phyloP scores from a whole-genome alignment of 1,140 invertebrate genomes.

The Pseudomyrmex dendroicus region DNA sequence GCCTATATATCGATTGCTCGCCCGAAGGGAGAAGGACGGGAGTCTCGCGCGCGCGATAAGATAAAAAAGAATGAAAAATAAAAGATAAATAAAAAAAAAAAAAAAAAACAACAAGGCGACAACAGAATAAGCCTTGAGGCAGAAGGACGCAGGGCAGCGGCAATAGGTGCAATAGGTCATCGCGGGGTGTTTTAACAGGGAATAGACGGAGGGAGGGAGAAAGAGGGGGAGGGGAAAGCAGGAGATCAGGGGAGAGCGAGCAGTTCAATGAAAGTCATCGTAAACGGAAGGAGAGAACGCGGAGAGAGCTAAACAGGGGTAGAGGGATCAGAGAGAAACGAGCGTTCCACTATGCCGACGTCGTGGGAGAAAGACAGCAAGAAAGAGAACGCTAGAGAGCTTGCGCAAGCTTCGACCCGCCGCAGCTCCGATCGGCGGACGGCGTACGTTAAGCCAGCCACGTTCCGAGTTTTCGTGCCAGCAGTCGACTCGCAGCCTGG shows the following conservation, averaged over 20 bases:
- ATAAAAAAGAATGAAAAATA: slow-evolving; percentile 3
- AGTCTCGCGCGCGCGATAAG: neutral
- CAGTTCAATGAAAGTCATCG: slow-evolving; percentile 60
- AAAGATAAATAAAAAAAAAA: neutral
- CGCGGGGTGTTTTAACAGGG: slow-evolving; percentile 1
- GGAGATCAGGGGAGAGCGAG: slow-evolving; percentile 27
- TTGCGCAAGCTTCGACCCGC: slow-evolving; percentile 83
- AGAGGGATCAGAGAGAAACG: slow-evolving; percentile 43
- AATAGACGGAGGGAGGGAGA: too few species aligned
- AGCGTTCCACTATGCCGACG: slow-evolving; percentile 52
- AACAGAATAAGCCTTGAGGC: slow-evolving; percentile 1
- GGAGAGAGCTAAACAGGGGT: slow-evolving; percentile 38
- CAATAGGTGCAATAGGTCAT: slow-evolving; percentile 59
- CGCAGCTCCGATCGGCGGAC: slow-evolving; percentile 65
- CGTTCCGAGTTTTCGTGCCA: slow-evolving; percentile 52
- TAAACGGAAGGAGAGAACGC: slow-evolving; percentile 39
- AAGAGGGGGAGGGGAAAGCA: neutral
- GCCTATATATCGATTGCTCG: slow-evolving; percentile 41
- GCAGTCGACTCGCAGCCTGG: slow-evolving; percentile 62
- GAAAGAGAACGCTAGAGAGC: slow-evolving; percentile 76
- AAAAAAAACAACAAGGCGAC: neutral
- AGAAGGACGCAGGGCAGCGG: slow-evolving; percentile 8
- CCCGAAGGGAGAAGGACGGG: neutral
- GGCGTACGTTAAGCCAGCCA: slow-evolving; percentile 70
- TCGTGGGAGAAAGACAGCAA: slow-evolving; percentile 67